These are phyloP conservation scores for Brachystomella parvula DNA, from an alignment of 1,140 invertebrate species.

Conservation along the genomic window DNA sequence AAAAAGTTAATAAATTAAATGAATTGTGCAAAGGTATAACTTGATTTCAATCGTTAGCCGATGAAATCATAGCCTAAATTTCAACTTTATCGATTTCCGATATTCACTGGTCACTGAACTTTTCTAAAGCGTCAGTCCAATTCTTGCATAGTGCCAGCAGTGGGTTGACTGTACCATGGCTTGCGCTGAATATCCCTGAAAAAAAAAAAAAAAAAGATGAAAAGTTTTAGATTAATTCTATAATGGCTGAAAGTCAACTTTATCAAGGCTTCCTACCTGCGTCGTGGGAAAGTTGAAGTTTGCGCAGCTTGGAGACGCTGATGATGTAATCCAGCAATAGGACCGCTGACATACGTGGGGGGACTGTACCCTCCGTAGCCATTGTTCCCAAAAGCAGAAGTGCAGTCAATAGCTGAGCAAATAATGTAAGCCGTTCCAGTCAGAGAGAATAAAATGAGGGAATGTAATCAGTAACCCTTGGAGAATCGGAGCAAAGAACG, in stretches of 20 bases:
- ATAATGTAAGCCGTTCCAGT: slow-evolving; percentile 12
- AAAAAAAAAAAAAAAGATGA: too few species aligned
- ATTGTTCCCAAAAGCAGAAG: neutral
- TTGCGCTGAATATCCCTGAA: too few species aligned
- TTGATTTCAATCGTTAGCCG: too few species aligned
- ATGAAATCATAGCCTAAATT: too few species aligned
- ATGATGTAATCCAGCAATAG: neutral
- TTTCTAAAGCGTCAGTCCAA: too few species aligned
- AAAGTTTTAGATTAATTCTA: neutral
- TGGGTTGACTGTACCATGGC: too few species aligned
- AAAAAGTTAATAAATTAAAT: too few species aligned
- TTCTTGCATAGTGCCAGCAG: too few species aligned
- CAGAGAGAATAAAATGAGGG: slow-evolving; percentile 14
- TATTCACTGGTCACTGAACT: too few species aligned
- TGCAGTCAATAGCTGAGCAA: slow-evolving; percentile 11
- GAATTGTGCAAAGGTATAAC: too few species aligned
- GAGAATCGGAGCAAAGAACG: neutral
- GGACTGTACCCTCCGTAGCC: too few species aligned
- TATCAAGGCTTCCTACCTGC: neutral
- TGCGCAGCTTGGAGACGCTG: neutral
- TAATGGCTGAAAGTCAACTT: neutral
- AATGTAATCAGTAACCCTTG: slow-evolving; percentile 9
- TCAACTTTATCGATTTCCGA: too few species aligned
- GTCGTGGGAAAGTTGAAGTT: neutral
- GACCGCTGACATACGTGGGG: neutral